Conservation (phyloP, 2,797 vertebrate genomes). For the Paguma larvata region DNA sequence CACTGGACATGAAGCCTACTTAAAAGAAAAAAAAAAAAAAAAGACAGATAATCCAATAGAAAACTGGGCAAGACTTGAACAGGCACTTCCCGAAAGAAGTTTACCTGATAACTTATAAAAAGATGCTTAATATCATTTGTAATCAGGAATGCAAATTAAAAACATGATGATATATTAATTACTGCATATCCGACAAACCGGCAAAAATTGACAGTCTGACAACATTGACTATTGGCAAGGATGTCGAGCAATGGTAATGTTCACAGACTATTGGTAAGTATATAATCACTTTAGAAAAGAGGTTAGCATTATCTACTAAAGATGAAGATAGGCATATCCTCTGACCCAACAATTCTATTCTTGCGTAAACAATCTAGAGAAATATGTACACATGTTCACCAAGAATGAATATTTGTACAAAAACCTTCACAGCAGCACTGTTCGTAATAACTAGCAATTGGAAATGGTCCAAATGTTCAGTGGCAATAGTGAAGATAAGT, state of each 20-base stretch:
- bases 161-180: neutral
- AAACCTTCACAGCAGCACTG: neutral
- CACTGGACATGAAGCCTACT: too few relatives aligned
- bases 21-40: too few relatives aligned
- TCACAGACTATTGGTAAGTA: neutral
- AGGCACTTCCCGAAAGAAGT: slow-evolving; percentile 45
- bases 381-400: neutral
- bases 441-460: slow-evolving; percentile 41
- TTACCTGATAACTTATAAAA: slow-evolving; percentile 8
- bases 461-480: slow-evolving; percentile 38
- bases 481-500: slow-evolving; percentile 23
- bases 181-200: neutral
- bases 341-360: neutral
- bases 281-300: slow-evolving; percentile 11
- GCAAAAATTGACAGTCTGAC: slow-evolving; percentile 36
- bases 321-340: neutral
- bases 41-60: neutral
- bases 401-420: neutral
- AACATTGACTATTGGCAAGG: neutral
- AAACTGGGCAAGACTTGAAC: slow-evolving; percentile 58
- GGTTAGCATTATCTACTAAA: neutral
- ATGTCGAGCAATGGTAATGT: neutral
- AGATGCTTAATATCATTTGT: neutral
- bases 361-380: neutral
- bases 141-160: slow-evolving; percentile 60